Evolutionary conservation across 2,113 vertebrate genomes (phyloP), one percentile per base, ranked within the genome.

Genomic region (Xyrauchen texanus): DNA sequence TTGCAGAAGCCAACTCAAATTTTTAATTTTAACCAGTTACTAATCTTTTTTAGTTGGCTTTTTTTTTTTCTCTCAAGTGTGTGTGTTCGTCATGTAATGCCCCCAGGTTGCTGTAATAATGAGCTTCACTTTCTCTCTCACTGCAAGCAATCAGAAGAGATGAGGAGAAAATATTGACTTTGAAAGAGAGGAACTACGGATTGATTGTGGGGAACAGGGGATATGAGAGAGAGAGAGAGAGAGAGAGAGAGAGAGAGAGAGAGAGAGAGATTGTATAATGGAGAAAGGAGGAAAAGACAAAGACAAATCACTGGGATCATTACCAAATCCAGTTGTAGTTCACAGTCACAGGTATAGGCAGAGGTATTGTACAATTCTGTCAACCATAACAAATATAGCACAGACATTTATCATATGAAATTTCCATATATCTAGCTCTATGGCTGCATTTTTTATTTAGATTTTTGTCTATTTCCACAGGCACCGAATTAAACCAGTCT

Each of bases 131-230:
- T 81, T 85, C 83, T 85, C 81, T 81, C 81, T 82, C 80, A 84
- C 83, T 84, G 75, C 45, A 82, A 88, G 88, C 86, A 84, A 88
- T 89, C 80, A 86, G 86, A 83, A 80, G 86, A 46, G 72, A 88
- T 87, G n/a, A n/a, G 21, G 83, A 82, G 85, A 87, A 88, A 91
- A 92, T 91, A 89, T 90, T 92, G 91, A 92, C 89, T 90, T 87
- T 88, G 85, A 81, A 87, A 85, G 44, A 71, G 86, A 88, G 85
- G 88, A 90, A 90, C 21, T 34, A 34, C 21, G 80, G 89, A 89
- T 86, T 87, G 83, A 5, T 61, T 78, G 84, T 85, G 78, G 62
- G 82, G 84, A 88, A 86, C 15, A 13, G 65, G 7, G 49, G 62
- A 82, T 58, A 51, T 7, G 76, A 53, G 4, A 1, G 47, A 77